These are phyloP conservation scores for Aphaenogaster ashmeadi DNA, from an alignment of 1,140 invertebrate species.

Conservation along the genomic window DNA sequence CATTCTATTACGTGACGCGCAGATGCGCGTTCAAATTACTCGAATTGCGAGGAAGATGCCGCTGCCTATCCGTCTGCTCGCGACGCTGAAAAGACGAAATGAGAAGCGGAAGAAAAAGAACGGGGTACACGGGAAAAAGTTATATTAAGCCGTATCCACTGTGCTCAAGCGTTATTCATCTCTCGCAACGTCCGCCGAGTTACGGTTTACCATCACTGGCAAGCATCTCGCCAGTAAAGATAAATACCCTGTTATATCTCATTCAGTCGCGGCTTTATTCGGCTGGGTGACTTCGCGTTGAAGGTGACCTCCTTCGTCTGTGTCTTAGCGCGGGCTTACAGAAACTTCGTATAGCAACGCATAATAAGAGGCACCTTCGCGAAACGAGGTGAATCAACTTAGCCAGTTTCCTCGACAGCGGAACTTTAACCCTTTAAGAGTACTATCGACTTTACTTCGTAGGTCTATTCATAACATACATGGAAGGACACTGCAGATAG, in stretches of 20 bases:
- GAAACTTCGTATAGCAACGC: conserved; percentile 46
- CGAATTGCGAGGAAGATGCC: conserved; percentile 20
- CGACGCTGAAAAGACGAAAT: conserved; percentile 48
- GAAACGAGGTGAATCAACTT: conserved; percentile 57
- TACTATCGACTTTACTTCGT: conserved; percentile 20
- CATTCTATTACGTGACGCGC: conserved; percentile 44
- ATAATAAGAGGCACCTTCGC: conserved; percentile 55
- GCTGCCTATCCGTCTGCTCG: conserved; percentile 26
- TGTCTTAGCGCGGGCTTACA: conserved; percentile 51
- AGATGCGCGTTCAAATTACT: conserved; percentile 60
- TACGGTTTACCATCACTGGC: conserved; percentile 48
- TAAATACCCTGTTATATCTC: conserved; percentile 67
- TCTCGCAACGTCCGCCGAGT: conserved; percentile 19
- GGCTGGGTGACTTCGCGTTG: conserved; percentile 49
- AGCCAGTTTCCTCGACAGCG: neutral
- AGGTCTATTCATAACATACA: neutral
- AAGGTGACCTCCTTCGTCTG: conserved; percentile 28
- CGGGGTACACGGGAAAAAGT: conserved; percentile 53
- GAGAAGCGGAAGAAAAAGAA: conserved; percentile 11
- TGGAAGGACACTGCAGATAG: neutral
- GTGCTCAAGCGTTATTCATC: conserved; percentile 42
- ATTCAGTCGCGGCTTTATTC: conserved; percentile 56
- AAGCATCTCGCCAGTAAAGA: conserved; percentile 17
- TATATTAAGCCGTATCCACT: conserved; percentile 57
- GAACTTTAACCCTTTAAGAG: conserved; percentile 45